phyloP scores from a whole-genome alignment of 2,797 vertebrate genomes.

The Betta splendens region DNA sequence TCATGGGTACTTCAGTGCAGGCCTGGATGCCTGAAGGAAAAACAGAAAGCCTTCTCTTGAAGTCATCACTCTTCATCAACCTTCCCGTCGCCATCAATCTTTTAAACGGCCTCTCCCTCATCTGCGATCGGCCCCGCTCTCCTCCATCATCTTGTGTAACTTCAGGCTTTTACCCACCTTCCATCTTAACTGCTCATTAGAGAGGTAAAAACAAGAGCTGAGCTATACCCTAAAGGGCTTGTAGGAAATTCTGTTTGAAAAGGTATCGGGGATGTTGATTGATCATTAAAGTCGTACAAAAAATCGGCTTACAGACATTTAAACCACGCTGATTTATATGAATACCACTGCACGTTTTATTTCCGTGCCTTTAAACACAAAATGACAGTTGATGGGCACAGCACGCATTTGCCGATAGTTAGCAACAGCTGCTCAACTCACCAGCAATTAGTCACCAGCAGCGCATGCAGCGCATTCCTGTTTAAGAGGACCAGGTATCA shows the following conservation, averaged over 20 bases:
- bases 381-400: background rate
- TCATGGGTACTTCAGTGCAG: conserved; percentile 10
- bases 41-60: conserved; percentile 34
- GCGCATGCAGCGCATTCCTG: background rate
- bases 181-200: conserved; percentile 48
- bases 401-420: background rate
- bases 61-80: conserved; percentile 64
- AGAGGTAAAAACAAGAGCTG: conserved; percentile 49
- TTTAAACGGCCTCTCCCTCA: conserved; percentile 64
- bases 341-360: conserved; percentile 1
- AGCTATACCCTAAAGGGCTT: conserved; percentile 36
- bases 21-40: background rate
- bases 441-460: background rate
- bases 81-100: conserved; percentile 58
- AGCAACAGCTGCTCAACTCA: background rate
- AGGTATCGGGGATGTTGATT: conserved; percentile 29
- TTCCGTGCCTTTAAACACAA: conserved; percentile 5
- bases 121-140: conserved; percentile 55
- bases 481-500: background rate
- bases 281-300: conserved; percentile 20
- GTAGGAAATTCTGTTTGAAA: conserved; percentile 46
- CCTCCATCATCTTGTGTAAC: conserved; percentile 62
- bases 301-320: conserved; percentile 11
- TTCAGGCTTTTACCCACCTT: conserved; percentile 41
- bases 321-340: conserved; percentile 21